phyloP scores from a whole-genome alignment of 2,113 vertebrate genomes.

The Monopterus albus region DNA sequence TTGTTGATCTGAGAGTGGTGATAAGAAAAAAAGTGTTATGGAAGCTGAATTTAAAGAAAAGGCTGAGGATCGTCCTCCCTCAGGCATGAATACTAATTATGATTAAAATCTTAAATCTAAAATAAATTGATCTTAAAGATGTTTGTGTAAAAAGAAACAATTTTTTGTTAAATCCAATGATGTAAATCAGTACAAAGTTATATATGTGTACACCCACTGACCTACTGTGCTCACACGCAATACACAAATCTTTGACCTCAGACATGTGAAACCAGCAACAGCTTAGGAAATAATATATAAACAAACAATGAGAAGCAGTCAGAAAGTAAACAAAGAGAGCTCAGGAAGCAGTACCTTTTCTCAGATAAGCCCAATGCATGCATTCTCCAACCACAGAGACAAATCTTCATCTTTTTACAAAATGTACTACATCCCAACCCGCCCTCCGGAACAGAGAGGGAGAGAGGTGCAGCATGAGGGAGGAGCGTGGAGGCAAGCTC shows the following conservation, averaged over 20 bases:
- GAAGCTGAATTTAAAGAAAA: no score
- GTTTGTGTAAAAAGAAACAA: no score
- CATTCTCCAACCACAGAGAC: background rate
- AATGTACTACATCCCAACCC: constrained; percentile 12
- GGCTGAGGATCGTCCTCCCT: no score
- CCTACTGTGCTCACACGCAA: background rate
- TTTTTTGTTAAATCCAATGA: no score
- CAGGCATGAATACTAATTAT: background rate
- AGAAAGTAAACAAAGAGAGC: background rate
- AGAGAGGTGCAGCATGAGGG: constrained; percentile 27
- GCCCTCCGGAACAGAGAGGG: constrained; percentile 6
- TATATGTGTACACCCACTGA: background rate
- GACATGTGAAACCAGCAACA: background rate
- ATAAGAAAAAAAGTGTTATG: no score
- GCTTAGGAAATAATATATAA: background rate
- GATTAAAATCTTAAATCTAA: background rate
- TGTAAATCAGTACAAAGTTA: no score
- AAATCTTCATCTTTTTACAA: constrained; percentile 7
- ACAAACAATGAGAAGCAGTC: background rate
- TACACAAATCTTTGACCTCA: background rate
- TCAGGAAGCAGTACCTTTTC: constrained; percentile 25
- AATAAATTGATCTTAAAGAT: background rate
- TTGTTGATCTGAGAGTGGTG: background rate
- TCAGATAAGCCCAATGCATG: background rate
- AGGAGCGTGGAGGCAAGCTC: constrained; percentile 60